Conservation (phyloP, 2,113 vertebrate genomes). For the Ammodytes marinus region DNA sequence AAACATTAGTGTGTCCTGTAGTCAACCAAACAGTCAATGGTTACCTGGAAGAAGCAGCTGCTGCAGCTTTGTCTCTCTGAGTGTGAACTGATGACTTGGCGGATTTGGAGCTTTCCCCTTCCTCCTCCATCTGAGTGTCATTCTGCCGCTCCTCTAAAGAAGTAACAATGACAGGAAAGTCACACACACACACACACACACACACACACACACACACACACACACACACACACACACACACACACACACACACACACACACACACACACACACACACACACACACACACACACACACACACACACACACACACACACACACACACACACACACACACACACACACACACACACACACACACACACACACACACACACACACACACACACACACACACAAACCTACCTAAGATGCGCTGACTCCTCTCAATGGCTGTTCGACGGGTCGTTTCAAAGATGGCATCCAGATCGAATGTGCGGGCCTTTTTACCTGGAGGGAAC, state of each 20-base stretch:
- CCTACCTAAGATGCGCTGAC: slow-evolving; percentile 90
- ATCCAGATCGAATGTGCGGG: slow-evolving; percentile 95
- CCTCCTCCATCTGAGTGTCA: slow-evolving; percentile 45
- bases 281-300: too few species aligned
- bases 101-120: slow-evolving; percentile 65
- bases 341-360: not conserved
- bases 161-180: not conserved
- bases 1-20: not conserved
- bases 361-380: not conserved
- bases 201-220: too few species aligned
- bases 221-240: not conserved
- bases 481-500: slow-evolving; percentile 90
- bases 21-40: not conserved
- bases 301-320: not conserved
- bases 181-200: not conserved
- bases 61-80: slow-evolving; percentile 50
- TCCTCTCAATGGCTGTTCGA: slow-evolving; percentile 95
- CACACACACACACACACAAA: too few species aligned
- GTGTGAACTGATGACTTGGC: slow-evolving; percentile 28
- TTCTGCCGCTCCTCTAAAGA: slow-evolving; percentile 76
- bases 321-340: too few species aligned
- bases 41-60: slow-evolving; percentile 67
- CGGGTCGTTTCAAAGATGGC: slow-evolving; percentile 98
- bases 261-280: not conserved
- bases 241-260: too few species aligned